Conservation (phyloP, 2,113 vertebrate species). For the Mormyrus iriodes region DNA sequence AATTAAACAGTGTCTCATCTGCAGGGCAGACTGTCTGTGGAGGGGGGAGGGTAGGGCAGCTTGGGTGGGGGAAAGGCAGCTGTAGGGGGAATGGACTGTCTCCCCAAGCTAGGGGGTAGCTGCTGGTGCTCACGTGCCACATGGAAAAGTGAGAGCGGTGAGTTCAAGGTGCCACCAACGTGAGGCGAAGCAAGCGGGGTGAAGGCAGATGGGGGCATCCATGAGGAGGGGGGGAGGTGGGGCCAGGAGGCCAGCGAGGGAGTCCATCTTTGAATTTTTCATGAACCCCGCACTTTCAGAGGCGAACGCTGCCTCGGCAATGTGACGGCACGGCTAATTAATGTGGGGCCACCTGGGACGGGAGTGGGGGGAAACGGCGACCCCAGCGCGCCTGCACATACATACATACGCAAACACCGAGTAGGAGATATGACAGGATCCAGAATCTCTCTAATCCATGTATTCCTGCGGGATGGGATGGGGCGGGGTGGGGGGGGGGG, state of each 20-base stretch:
- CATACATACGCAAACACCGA: not conserved
- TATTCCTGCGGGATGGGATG: not conserved
- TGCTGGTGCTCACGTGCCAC: not conserved
- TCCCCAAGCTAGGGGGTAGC: not conserved
- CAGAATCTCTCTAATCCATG: not conserved
- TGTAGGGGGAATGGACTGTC: not conserved
- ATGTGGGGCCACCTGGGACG: slow-evolving; percentile 8
- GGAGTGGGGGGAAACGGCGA: not conserved
- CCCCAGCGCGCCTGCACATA: too few species aligned
- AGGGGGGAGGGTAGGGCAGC: not conserved
- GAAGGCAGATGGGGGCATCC: not conserved
- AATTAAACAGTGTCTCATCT: not conserved
- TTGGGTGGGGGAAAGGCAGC: not conserved
- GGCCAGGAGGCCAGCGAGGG: not conserved
- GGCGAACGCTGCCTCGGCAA: not conserved
- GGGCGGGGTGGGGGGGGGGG: not conserved
- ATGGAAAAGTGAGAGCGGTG: not conserved
- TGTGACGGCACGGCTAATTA: slow-evolving; percentile 3
- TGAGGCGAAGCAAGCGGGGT: not conserved
- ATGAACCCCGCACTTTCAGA: slow-evolving; percentile 2
- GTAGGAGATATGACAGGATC: not conserved
- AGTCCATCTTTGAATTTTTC: slow-evolving; percentile 18
- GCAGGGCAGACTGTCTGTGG: not conserved
- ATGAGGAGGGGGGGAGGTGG: not conserved
- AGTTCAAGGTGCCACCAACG: not conserved